A percentile compares a stretch with the other conserved stretches of the same genome.
Evolutionary conservation across 2,888 invertebrate genomes (phyloP).

Genomic region (Watsonalla binaria): DNA sequence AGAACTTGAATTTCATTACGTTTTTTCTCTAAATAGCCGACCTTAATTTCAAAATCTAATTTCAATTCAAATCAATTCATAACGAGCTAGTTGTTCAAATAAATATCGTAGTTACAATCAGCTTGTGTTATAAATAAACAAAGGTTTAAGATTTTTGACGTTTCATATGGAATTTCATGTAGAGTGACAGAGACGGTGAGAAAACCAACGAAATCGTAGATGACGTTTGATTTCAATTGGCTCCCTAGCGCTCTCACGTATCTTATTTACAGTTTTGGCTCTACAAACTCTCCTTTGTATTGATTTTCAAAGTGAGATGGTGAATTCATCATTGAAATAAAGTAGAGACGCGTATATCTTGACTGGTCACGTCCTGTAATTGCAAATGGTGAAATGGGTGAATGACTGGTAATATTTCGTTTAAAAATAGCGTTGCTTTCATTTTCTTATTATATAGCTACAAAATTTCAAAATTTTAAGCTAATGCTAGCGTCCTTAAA

Average conservation of each 20-base stretch:
- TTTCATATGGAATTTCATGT: background rate
- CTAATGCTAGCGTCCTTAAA: no score
- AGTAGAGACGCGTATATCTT: background rate
- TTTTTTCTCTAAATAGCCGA: slow-evolving; percentile 7
- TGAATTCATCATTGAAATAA: background rate
- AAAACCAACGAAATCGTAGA: background rate
- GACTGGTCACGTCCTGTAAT: background rate
- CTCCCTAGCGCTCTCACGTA: background rate
- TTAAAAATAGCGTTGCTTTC: no score
- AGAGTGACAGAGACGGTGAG: background rate
- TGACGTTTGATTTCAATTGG: background rate
- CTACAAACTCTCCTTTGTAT: background rate
- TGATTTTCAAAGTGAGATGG: slow-evolving; percentile 1
- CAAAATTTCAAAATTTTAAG: no score
- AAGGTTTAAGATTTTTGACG: background rate
- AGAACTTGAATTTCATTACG: slow-evolving; percentile 32
- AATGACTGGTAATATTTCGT: background rate
- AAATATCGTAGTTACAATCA: background rate
- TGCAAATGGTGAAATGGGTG: background rate
- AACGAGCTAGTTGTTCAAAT: background rate
- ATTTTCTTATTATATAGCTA: no score
- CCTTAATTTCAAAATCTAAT: background rate
- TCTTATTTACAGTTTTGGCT: background rate
- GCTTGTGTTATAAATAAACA: background rate
- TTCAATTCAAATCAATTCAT: background rate